Evolutionary conservation across 2,113 vertebrate species (phyloP), one percentile per base, ranked within the genome.

Genomic region (Dipodomys spectabilis): DNA sequence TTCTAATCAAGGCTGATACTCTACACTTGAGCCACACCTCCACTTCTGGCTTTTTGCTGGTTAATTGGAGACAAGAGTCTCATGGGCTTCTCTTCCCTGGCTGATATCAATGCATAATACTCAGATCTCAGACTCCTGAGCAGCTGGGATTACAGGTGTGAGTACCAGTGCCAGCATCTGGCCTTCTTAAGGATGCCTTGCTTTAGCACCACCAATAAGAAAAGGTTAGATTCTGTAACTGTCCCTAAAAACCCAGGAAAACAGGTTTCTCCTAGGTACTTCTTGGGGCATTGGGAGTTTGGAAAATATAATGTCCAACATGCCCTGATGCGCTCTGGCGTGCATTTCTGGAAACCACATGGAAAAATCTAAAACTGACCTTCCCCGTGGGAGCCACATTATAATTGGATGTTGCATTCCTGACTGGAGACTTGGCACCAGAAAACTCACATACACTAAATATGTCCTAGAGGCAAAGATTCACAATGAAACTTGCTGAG

Each of bases 381-480:
- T 96, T 82, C 77, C 95, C 90, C 64, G 15, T 81, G 95, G 95
- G 94, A 97, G 94, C 89, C 92, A 83, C 92, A 80, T 95, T 95
- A 91, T 89, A 97, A 95, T 64, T 94, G 91, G 91, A 95, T 95
- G 72, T 79, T 95, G 73, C 68, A 85, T 96, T 95, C 87, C 87
- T 96, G 93, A 94, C 89, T 93, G 45, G 91, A 95, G 85, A 79
- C 81, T 95, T 93, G 92, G 77, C 81, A 92, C 92, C 77, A 35
- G 80, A 94, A 89, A 94, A 96, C 84, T 95, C 93, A 89, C 69
- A 95, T 86, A 80, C 68, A 88, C 92, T 94, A 95, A 96, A 77
- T 94, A 94, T 84, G 75, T 94, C 84, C 78, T 71, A 25, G 67
- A 94, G 84, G 39, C 89, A 90, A 68, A 92, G 82, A 82, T 86